Conservation (phyloP, 2,888 invertebrate species). For the Papilio elwesi region DNA sequence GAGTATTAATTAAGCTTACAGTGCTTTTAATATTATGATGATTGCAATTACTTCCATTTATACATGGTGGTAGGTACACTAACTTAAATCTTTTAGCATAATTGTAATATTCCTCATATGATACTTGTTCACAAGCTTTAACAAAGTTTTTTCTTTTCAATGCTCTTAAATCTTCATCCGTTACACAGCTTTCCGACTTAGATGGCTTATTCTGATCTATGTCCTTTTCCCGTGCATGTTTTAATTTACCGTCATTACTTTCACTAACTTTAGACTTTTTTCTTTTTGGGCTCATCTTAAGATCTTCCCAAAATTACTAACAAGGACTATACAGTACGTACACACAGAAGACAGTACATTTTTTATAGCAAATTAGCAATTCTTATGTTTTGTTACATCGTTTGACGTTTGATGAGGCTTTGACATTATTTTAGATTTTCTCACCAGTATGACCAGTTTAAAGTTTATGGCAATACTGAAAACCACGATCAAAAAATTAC, state of each 20-base stretch:
- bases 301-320: background rate
- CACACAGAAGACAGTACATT: conserved; percentile 28
- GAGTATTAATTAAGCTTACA: background rate
- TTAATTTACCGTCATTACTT: conserved; percentile 29
- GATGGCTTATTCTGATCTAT: conserved; percentile 52
- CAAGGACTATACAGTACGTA: background rate
- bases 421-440: too few relatives aligned
- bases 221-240: conserved; percentile 52
- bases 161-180: conserved; percentile 51
- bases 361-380: conserved; percentile 46
- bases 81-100: conserved; percentile 61
- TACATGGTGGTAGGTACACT: conserved; percentile 63
- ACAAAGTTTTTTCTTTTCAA: conserved; percentile 68
- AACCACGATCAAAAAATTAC: too few relatives aligned
- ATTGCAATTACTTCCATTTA: conserved; percentile 54
- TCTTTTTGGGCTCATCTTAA: conserved; percentile 58
- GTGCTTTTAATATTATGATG: conserved; percentile 48
- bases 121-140: conserved; percentile 69
- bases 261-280: conserved; percentile 54
- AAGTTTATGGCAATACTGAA: too few relatives aligned
- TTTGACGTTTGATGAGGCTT: too few relatives aligned
- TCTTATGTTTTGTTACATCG: too few relatives aligned
- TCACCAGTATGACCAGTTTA: too few relatives aligned
- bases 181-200: conserved; percentile 47
- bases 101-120: conserved; percentile 64